Evolutionary conservation across 2,888 invertebrate species (phyloP).

Genomic region (Oligia fasciuncula): DNA sequence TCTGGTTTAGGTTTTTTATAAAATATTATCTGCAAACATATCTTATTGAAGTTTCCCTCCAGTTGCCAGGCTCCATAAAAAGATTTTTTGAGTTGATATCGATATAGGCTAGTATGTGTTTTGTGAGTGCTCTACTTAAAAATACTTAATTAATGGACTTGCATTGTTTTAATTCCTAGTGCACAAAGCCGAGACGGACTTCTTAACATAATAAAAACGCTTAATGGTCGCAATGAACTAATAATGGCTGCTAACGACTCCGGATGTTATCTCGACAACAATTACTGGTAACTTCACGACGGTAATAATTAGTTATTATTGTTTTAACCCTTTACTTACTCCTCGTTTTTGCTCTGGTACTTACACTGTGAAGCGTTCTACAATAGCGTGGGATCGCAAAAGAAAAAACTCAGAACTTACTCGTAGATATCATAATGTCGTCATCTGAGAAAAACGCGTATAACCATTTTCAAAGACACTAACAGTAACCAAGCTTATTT

Average conservation of each 20-base stretch:
- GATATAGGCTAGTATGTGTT: background rate
- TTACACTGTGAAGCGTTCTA: background rate
- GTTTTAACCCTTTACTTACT: background rate
- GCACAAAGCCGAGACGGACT: slow-evolving; percentile 3
- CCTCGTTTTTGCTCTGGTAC: background rate
- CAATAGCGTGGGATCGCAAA: background rate
- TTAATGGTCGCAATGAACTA: slow-evolving; percentile 39
- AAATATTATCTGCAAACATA: no score
- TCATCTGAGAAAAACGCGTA: background rate
- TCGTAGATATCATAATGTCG: background rate
- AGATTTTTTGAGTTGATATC: no score
- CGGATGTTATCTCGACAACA: slow-evolving; percentile 25
- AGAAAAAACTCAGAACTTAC: background rate
- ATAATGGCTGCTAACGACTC: slow-evolving; percentile 25
- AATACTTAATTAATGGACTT: background rate
- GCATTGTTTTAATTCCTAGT: slow-evolving; percentile 4
- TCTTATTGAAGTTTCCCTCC: no score
- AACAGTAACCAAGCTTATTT: background rate
- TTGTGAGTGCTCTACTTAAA: background rate
- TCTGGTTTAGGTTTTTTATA: background rate
- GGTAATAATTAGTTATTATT: slow-evolving; percentile 8
- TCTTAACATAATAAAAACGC: slow-evolving; percentile 23
- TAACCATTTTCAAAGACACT: background rate
- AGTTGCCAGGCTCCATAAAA: background rate
- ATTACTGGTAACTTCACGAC: slow-evolving; percentile 21